phyloP scores from a whole-genome alignment of 2,113 vertebrate genomes.

The Oreochromis tanganicae region DNA sequence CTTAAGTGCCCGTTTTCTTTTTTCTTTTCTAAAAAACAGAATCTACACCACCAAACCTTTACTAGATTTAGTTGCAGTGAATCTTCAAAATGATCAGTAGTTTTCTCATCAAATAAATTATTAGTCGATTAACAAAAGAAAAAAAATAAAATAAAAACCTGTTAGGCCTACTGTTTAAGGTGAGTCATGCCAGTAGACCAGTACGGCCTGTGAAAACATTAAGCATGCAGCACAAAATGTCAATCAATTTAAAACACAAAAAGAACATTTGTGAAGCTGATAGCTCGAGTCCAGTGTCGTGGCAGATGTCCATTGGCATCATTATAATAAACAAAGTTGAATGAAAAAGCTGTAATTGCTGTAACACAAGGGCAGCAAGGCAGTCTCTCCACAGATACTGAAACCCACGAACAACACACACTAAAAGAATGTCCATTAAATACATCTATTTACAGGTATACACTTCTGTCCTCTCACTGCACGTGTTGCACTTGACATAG shows the following conservation, averaged over 20 bases:
- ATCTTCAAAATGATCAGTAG: constrained; percentile 73
- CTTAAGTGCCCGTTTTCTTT: constrained; percentile 16
- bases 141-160: neutral
- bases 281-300: constrained; percentile 26
- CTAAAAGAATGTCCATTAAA: constrained; percentile 1
- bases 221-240: neutral
- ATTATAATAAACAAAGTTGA: neutral
- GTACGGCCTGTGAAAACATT: neutral
- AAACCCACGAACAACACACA: neutral
- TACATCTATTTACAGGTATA: constrained; percentile 88
- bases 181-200: constrained; percentile 63
- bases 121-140: constrained; percentile 79
- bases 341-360: neutral
- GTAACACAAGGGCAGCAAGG: neutral
- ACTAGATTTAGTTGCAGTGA: constrained; percentile 71
- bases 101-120: constrained; percentile 95
- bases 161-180: constrained; percentile 33
- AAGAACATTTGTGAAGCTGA: neutral
- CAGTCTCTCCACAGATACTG: neutral
- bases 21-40: neutral
- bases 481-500: constrained; percentile 97
- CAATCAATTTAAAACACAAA: neutral
- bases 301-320: constrained; percentile 52
- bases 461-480: constrained; percentile 96
- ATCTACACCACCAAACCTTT: constrained; percentile 51